These are phyloP conservation scores for Octopus bimaculoides DNA, from an alignment of 1,140 invertebrate species.

Conservation along the genomic window DNA sequence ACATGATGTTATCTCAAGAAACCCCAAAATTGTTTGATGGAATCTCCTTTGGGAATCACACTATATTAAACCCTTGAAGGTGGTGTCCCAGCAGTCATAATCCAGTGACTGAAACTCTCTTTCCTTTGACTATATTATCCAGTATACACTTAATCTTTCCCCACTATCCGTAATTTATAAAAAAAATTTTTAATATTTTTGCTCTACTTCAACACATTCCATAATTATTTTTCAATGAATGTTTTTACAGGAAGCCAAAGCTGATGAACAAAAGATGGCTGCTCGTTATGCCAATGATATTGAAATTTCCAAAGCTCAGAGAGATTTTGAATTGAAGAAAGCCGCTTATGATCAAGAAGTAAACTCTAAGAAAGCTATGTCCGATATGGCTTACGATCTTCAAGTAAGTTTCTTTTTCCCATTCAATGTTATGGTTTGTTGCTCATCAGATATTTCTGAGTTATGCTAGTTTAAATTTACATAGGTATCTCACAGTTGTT, in stretches of 20 bases:
- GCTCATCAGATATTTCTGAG: too few species aligned
- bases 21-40: too few species aligned
- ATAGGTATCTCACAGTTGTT: too few species aligned
- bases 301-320: constrained; percentile 91
- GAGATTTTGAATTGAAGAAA: constrained; percentile 96
- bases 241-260: constrained; percentile 73
- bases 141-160: too few species aligned
- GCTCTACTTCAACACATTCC: not conserved
- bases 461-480: too few species aligned
- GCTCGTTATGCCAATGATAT: constrained; percentile 79
- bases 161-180: not conserved
- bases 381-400: constrained; percentile 90
- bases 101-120: too few species aligned
- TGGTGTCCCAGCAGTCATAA: too few species aligned
- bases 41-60: too few species aligned
- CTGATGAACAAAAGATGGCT: constrained; percentile 94
- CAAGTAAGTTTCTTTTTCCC: constrained; percentile 36
- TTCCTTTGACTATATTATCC: too few species aligned
- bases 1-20: too few species aligned
- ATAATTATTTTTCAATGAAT: constrained; percentile 12
- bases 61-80: too few species aligned
- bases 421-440: too few species aligned
- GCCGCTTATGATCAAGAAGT: constrained; percentile 96
- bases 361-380: constrained; percentile 92
- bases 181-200: not conserved